Percentiles rank a stretch among this genome's conserved stretches.
Conservation (phyloP, 2,113 vertebrate genomes). For the Peromyscus californicus region DNA sequence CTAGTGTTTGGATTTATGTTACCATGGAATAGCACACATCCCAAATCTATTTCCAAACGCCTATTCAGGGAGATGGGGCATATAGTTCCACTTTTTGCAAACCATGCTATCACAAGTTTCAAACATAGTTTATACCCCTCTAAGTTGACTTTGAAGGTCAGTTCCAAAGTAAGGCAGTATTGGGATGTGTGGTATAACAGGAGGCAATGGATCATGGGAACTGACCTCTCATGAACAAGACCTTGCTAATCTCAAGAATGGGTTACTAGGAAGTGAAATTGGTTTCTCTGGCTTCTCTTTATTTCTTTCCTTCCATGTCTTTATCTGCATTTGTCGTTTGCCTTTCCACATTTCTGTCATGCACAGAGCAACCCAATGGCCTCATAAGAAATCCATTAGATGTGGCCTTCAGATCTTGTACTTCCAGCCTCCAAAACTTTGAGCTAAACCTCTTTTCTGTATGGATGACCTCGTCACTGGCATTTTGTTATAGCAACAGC, state of each 20-base stretch:
- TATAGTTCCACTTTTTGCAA: neutral
- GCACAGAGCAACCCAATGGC: no score
- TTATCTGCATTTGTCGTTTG: neutral
- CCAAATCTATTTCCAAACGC: neutral
- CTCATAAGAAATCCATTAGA: neutral
- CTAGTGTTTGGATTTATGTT: neutral
- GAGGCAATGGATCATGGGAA: neutral
- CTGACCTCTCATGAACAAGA: neutral
- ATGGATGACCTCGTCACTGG: neutral
- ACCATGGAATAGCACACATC: neutral
- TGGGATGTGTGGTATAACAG: no score
- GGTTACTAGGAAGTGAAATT: neutral
- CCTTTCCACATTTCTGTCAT: neutral
- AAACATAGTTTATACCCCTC: neutral
- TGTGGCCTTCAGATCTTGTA: neutral
- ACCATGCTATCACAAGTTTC: neutral
- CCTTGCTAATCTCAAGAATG: neutral
- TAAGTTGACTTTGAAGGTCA: neutral
- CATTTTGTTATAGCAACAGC: neutral
- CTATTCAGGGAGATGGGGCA: accelerated
- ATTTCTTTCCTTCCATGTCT: neutral
- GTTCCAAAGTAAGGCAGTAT: neutral
- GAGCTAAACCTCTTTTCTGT: neutral
- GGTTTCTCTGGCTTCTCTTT: neutral
- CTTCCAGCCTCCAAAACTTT: neutral